phyloP scores from a whole-genome alignment of 2,888 invertebrate species.

The Campopleginae sp. region DNA sequence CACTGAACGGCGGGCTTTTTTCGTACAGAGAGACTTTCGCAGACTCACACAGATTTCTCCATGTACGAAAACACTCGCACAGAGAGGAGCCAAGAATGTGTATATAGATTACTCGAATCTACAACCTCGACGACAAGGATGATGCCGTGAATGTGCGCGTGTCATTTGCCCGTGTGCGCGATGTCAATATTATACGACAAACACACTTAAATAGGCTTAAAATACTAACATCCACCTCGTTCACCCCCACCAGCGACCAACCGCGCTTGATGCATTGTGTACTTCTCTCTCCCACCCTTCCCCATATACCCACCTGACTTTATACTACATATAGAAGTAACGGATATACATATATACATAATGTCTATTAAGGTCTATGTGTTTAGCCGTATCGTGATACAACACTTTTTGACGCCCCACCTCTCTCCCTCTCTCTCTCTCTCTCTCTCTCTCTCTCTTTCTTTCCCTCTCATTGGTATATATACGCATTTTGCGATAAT shows the following conservation, averaged over 20 bases:
- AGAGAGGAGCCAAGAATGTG: conserved; percentile 11
- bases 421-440: not conserved
- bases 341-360: conserved; percentile 58
- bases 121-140: conserved; percentile 52
- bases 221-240: conserved; percentile 81
- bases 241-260: conserved; percentile 69
- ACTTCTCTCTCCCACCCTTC: conserved; percentile 55
- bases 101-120: conserved; percentile 35
- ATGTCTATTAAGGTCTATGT: conserved; percentile 47
- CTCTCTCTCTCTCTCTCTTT: too few species aligned
- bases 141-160: conserved; percentile 71
- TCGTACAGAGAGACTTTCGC: conserved; percentile 40
- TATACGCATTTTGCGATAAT: conserved; percentile 64
- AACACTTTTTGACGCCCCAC: conserved; percentile 66
- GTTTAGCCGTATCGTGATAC: conserved; percentile 76
- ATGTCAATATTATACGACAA: conserved; percentile 84
- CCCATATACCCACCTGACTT: conserved; percentile 65
- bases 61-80: conserved; percentile 41
- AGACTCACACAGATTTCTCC: not conserved
- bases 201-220: conserved; percentile 84
- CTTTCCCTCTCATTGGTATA: too few species aligned
- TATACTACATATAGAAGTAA: conserved; percentile 66
- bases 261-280: conserved; percentile 68
- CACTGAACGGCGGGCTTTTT: conserved; percentile 59
- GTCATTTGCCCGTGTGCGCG: conserved; percentile 81